Conservation (phyloP, 2,888 invertebrate genomes). For the Scotopteryx bipunctaria region DNA sequence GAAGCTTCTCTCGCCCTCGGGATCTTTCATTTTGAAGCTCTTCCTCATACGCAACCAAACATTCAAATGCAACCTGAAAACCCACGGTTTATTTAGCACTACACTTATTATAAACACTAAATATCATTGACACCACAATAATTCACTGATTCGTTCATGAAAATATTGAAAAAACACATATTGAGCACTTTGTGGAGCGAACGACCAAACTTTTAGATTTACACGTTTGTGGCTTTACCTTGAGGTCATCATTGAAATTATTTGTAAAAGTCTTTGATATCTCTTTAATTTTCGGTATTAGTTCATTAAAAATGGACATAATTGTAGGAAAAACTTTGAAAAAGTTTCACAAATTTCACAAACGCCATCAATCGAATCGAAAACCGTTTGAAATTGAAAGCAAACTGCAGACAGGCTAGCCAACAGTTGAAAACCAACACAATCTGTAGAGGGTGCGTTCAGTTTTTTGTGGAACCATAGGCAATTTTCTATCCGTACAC, state of each 20-base stretch:
- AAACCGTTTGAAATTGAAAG: conserved; percentile 80
- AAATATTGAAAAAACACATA: conserved; percentile 16
- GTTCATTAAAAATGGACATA: conserved; percentile 75
- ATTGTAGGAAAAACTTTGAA: conserved; percentile 53
- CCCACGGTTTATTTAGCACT: conserved; percentile 32
- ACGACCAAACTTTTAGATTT: conserved; percentile 3
- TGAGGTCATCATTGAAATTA: conserved; percentile 61
- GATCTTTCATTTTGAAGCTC: conserved; percentile 58
- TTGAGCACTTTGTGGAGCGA: neutral
- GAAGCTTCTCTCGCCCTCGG: conserved; percentile 53
- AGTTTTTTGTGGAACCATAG: conserved; percentile 1
- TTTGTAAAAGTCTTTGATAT: conserved; percentile 57
- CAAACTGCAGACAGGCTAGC: conserved; percentile 39
- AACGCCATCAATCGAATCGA: conserved; percentile 61
- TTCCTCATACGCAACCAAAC: conserved; percentile 66
- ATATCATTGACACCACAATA: conserved; percentile 3
- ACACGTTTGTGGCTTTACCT: conserved; percentile 54
- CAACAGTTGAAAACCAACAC: conserved; percentile 43
- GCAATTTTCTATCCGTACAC: neutral
- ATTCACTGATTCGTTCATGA: neutral
- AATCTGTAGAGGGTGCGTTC: conserved; percentile 1
- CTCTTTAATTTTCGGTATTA: conserved; percentile 62
- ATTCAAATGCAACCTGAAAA: conserved; percentile 62
- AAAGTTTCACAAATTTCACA: conserved; percentile 61
- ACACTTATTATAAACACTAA: conserved; percentile 13